These are phyloP conservation scores for Drosophila nigrodunni DNA, from an alignment of 1,140 invertebrate species.

Conservation along the genomic window DNA sequence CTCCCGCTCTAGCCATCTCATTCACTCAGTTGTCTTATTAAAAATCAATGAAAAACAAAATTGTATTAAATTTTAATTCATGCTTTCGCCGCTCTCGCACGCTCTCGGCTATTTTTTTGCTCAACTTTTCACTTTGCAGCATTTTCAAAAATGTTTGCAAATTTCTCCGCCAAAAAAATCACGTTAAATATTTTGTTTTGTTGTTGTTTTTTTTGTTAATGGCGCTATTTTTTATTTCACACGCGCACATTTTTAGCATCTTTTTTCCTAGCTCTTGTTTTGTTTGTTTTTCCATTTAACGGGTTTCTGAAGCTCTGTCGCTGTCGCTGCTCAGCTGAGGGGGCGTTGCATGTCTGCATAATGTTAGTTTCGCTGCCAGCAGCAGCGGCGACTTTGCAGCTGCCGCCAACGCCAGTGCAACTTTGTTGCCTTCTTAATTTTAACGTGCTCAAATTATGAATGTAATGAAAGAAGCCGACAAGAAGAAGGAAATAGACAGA, in stretches of 20 bases:
- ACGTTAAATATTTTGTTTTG: constrained; percentile 23
- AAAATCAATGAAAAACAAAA: constrained; percentile 67
- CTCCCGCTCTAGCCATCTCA: constrained; percentile 12
- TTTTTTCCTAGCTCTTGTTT: constrained; percentile 42
- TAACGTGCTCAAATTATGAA: constrained; percentile 15
- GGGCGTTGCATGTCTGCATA: constrained; percentile 46
- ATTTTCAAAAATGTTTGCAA: constrained; percentile 35
- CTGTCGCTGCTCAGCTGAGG: constrained; percentile 24
- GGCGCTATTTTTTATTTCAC: constrained; percentile 44
- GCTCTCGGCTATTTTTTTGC: neutral
- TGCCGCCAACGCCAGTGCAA: constrained; percentile 33
- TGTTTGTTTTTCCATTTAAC: constrained; percentile 67
- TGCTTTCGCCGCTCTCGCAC: constrained; percentile 39
- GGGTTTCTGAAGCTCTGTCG: constrained; percentile 25
- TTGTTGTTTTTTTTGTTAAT: constrained; percentile 13
- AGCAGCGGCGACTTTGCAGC: neutral
- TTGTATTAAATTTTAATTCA: constrained; percentile 67
- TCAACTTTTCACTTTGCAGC: constrained; percentile 33
- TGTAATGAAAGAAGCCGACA: constrained; percentile 1
- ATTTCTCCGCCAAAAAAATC: constrained; percentile 50
- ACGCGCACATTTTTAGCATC: constrained; percentile 74
- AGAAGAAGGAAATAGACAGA: neutral
- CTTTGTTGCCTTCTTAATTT: constrained; percentile 27
- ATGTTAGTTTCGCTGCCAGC: constrained; percentile 17
- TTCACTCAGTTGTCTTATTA: constrained; percentile 55